Percentiles rank a stretch among this genome's conserved stretches.
Conservation (phyloP, 2,797 vertebrate species). For the Menidia menidia region DNA sequence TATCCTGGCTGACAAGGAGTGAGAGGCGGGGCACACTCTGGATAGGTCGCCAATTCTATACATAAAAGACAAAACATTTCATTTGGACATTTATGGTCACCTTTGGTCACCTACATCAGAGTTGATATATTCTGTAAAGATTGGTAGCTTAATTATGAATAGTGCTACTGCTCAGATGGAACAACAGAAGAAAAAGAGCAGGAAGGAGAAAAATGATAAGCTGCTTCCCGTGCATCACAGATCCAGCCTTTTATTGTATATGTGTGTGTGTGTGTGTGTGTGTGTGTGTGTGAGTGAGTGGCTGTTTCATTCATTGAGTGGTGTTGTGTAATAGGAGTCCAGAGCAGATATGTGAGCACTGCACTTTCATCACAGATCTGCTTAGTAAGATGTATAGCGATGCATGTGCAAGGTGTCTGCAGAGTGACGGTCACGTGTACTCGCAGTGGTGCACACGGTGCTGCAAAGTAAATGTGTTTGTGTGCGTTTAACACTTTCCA, state of each 20-base stretch:
- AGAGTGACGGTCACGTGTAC: slow-evolving; percentile 28
- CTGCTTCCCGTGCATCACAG: slow-evolving; percentile 12
- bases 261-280: background rate
- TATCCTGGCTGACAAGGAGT: no score
- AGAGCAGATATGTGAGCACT: slow-evolving; percentile 37
- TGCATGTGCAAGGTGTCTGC: slow-evolving; percentile 35
- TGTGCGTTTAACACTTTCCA: slow-evolving; percentile 15
- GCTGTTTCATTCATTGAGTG: slow-evolving; percentile 54
- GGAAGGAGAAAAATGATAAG: background rate
- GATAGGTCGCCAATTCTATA: no score
- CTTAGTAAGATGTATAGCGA: slow-evolving; percentile 60
- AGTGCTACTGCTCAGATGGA: slow-evolving; percentile 19
- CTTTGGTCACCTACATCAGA: no score
- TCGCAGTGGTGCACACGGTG: slow-evolving; percentile 3
- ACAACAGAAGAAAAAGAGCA: slow-evolving; percentile 15
- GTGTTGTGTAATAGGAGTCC: slow-evolving; percentile 41
- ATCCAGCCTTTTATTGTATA: background rate
- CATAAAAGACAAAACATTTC: no score
- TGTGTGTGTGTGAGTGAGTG: slow-evolving; percentile 18
- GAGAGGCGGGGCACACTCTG: no score
- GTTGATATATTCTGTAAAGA: background rate
- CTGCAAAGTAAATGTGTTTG: slow-evolving; percentile 3
- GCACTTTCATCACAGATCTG: slow-evolving; percentile 64
- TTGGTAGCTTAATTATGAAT: slow-evolving; percentile 24
- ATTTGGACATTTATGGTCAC: no score